Evolutionary conservation across 2,797 vertebrate genomes (phyloP).

Genomic region (Neosilurus mollespiculum): DNA sequence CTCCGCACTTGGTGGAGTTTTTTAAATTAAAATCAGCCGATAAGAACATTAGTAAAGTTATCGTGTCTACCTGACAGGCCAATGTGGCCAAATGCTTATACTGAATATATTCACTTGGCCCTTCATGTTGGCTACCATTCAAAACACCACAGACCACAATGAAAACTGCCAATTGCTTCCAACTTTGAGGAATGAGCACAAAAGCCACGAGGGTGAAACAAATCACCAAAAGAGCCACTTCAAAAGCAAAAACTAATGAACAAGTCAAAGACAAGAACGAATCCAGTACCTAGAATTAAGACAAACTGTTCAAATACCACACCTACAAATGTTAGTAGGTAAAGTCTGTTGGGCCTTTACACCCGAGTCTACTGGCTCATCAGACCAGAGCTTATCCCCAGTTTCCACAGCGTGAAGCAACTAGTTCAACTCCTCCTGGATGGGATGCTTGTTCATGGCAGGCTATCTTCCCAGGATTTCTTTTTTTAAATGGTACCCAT

Average conservation of each 20-base stretch:
- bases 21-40: neutral
- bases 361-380: too few relatives aligned
- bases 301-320: neutral
- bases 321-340: too few relatives aligned
- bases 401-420: too few relatives aligned
- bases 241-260: neutral
- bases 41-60: neutral
- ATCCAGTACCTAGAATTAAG: neutral
- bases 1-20: too few relatives aligned
- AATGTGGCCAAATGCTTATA: neutral
- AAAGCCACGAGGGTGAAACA: neutral
- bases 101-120: neutral
- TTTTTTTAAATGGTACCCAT: too few relatives aligned
- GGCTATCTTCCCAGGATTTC: too few relatives aligned
- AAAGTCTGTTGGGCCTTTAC: too few relatives aligned
- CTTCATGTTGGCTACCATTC: neutral
- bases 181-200: neutral
- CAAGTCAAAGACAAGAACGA: neutral
- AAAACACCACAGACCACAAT: neutral
- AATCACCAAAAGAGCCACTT: neutral
- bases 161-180: neutral
- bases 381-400: too few relatives aligned
- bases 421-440: too few relatives aligned
- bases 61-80: neutral
- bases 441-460: too few relatives aligned